Evolutionary conservation across 2,113 vertebrate genomes (phyloP), one percentile per base, ranked within the genome.

Genomic region (Orycteropus afer): DNA sequence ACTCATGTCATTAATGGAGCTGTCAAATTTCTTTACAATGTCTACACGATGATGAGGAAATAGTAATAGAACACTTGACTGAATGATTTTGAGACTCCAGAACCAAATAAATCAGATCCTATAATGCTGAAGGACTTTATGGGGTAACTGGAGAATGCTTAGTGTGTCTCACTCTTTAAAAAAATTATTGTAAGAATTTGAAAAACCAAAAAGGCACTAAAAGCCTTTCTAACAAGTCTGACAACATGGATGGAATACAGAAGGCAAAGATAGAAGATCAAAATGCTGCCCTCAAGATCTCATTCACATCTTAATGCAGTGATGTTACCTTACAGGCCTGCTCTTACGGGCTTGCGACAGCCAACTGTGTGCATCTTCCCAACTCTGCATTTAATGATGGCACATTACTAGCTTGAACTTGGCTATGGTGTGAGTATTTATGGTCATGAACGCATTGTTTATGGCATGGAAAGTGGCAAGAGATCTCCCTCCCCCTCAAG

Each of bases 1-100:
- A 81, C 87, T 90, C 73, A 9, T 89, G 95, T 96, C 92, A 95
- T 95, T 95, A 95, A 97, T 91, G 67, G 96, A 95, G 90, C 59
- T 94, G 82, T 95, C 96, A 85, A 81, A 82, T 55, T 73, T 69
- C 90, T 95, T 93, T 87, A 85, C 45, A 74, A 34, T 11, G 22
- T 74, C 81, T 49, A 87, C 37, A 27, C 67, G 67, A 90, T 69
- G 89, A 94, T 22, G 73, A 85, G 71, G 85, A 96, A 90, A 84
- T 7, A 32, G 45, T 93, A 80, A 91, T 55, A 87, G 73, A 93
- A 32, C 37, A 85, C 45, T 76, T 88, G 84, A 93, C 65, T 81
- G 78, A 83, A 40, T 63, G 81, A 88, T 45, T 55, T 5, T 74
- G 77, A 93, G 61, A 77, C n/a, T 83, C 55, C 42, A 82, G 49